Evolutionary conservation across 1,140 invertebrate species (phyloP).

Genomic region (Oryzaephilus surinamensis): DNA sequence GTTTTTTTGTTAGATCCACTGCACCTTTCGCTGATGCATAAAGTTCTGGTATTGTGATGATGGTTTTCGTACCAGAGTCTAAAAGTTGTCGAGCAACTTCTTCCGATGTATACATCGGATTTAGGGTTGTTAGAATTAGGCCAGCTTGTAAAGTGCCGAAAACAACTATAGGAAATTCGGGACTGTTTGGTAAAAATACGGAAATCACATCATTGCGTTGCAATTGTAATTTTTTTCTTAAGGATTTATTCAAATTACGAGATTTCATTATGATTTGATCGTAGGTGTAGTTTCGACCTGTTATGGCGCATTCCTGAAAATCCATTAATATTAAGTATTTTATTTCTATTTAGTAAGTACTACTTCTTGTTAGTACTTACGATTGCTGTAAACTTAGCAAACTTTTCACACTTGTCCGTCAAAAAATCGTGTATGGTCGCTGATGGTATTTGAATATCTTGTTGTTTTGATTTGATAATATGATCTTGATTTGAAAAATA

Average conservation of each 20-base stretch:
- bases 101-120: constrained; percentile 61
- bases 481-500: no score
- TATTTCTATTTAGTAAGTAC: no score
- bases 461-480: no score
- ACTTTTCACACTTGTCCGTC: no score
- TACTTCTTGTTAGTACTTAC: no score
- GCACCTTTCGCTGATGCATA: constrained; percentile 38
- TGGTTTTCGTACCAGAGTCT: constrained; percentile 49
- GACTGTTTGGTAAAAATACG: constrained; percentile 60
- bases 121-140: constrained; percentile 59
- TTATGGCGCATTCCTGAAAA: no score
- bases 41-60: constrained; percentile 49
- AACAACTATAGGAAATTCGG: constrained; percentile 56
- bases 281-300: constrained; percentile 6
- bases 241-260: constrained; percentile 1
- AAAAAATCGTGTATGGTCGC: no score
- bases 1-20: constrained; percentile 22
- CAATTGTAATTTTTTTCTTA: constrained; percentile 8
- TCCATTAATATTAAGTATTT: no score
- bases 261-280: constrained; percentile 6
- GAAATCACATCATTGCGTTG: constrained; percentile 1
- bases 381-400: no score
- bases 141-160: constrained; percentile 59
- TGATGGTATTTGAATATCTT: no score
- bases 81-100: constrained; percentile 53